These are phyloP conservation scores for Nothobranchius furzeri DNA, from an alignment of 2,113 vertebrate genomes.

Conservation along the genomic window DNA sequence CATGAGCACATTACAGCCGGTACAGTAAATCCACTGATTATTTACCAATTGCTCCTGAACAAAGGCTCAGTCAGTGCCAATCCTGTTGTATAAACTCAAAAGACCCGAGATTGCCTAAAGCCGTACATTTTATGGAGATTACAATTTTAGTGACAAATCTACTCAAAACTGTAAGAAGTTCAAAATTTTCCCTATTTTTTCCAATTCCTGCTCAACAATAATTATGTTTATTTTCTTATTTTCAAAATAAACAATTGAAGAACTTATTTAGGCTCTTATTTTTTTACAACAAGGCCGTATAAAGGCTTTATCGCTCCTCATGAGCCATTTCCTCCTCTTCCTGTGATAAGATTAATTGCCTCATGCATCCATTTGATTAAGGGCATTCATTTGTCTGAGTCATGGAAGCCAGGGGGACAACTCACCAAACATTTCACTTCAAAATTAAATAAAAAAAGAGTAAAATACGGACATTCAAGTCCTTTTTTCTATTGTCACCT, in stretches of 20 bases:
- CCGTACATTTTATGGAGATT: constrained; percentile 24
- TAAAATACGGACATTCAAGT: not conserved
- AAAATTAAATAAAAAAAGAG: not conserved
- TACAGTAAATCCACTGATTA: constrained; percentile 29
- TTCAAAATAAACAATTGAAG: not conserved
- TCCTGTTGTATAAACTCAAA: constrained; percentile 53
- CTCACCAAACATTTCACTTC: constrained; percentile 23
- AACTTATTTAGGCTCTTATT: not conserved
- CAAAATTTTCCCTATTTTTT: too few species aligned
- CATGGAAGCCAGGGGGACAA: constrained; percentile 43
- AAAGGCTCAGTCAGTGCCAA: constrained; percentile 21
- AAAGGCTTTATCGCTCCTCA: constrained; percentile 56
- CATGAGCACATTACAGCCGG: not conserved
- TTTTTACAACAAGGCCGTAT: constrained; percentile 36
- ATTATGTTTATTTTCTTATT: constrained; percentile 17
- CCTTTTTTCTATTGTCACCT: constrained; percentile 27
- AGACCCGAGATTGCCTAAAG: constrained; percentile 37
- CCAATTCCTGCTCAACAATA: not conserved
- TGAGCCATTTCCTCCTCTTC: constrained; percentile 70
- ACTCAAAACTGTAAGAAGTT: constrained; percentile 15
- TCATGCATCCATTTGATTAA: constrained; percentile 47
- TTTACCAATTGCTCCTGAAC: constrained; percentile 53
- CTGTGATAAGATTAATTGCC: constrained; percentile 70
- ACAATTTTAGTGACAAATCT: constrained; percentile 24
- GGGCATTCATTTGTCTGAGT: constrained; percentile 64